Conservation (phyloP, 2,888 invertebrate species). For the Andrena flavipes region DNA sequence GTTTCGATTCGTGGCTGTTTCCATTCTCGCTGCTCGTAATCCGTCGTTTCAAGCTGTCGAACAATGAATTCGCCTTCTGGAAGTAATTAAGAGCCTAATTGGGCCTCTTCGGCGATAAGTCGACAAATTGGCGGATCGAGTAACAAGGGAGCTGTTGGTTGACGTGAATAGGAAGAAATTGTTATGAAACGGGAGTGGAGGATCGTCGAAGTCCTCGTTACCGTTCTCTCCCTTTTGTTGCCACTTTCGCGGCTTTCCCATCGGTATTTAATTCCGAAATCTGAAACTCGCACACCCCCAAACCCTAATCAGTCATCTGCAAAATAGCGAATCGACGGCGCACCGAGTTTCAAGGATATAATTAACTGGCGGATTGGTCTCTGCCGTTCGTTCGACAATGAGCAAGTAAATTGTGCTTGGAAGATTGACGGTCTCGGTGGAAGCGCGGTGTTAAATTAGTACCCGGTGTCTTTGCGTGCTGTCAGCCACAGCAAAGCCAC, state of each 20-base stretch:
- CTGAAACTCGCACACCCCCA: neutral
- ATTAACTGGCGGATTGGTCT: slow-evolving; percentile 39
- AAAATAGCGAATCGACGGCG: slow-evolving; percentile 13
- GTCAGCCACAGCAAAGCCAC: neutral
- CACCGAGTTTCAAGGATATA: slow-evolving; percentile 28
- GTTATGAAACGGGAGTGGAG: neutral
- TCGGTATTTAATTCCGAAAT: slow-evolving; percentile 32
- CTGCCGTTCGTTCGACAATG: neutral
- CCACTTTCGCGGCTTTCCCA: neutral
- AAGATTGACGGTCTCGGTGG: slow-evolving; percentile 20
- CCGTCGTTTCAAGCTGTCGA: slow-evolving; percentile 13
- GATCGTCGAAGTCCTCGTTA: slow-evolving; percentile 12
- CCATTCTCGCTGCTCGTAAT: slow-evolving; percentile 4
- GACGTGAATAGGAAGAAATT: neutral
- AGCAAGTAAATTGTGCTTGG: slow-evolving; percentile 28
- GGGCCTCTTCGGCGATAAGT: slow-evolving; percentile 9
- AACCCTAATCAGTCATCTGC: slow-evolving; percentile 33
- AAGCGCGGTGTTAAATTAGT: slow-evolving; percentile 1
- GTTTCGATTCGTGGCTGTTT: slow-evolving; percentile 21
- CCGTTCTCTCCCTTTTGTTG: neutral
- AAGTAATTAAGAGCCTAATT: slow-evolving; percentile 34
- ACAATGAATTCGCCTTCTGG: slow-evolving; percentile 33
- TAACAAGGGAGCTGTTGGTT: slow-evolving; percentile 5
- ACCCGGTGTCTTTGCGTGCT: neutral
- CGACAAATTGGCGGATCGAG: slow-evolving; percentile 29